Evolutionary conservation across 2,888 invertebrate genomes (phyloP), one percentile per base, ranked within the genome.

Genomic region (Fragum whitleyi): DNA sequence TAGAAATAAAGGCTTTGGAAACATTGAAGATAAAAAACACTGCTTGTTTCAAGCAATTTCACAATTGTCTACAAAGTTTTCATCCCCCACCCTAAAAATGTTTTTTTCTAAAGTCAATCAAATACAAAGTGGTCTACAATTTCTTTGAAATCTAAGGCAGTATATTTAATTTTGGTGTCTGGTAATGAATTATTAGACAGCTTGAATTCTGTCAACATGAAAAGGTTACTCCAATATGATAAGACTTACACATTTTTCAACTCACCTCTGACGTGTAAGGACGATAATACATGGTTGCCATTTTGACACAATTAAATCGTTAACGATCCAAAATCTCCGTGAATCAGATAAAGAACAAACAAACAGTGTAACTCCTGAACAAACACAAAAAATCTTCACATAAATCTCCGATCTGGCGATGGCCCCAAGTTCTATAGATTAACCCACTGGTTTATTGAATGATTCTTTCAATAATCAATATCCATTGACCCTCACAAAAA

Each of bases 221-320:
- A 53, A 7, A 53, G 53, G 53, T 53, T 53, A 53, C 53, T 9
- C 23, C 0, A 26, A 28, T 59, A 32, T 32, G 62, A 62, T 62
- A 62, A 62, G 62, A 62, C 32, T 36, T 6, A 36, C 32, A 36
- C n/a, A 23, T 36, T 36, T 39, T 65, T 65, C 9, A 65, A 65
- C 91, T 86, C 82, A 92, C 92, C 90, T 91, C 88, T 36, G 90
- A 81, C 2, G 93, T 90, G 53, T 91, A 92, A 2, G 93, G 93
- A 59, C 93, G 83, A 77, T 93, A 93, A 81, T 93, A 93, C 86
- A 92, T 81, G 11, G 93, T 93, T 75, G 93, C 93, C 93, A 93
- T 93, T 55, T 87, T 87, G 86, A 71, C 69, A 65, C 65, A 65
- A 42, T 26, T 65, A 42, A 42, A 39, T 36, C 32, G 32, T 36